Percentiles rank a stretch among this genome's conserved stretches.
These are phyloP conservation scores for Kryptolebias ocellatus DNA, from an alignment of 2,797 vertebrate genomes.

Conservation along the genomic window DNA sequence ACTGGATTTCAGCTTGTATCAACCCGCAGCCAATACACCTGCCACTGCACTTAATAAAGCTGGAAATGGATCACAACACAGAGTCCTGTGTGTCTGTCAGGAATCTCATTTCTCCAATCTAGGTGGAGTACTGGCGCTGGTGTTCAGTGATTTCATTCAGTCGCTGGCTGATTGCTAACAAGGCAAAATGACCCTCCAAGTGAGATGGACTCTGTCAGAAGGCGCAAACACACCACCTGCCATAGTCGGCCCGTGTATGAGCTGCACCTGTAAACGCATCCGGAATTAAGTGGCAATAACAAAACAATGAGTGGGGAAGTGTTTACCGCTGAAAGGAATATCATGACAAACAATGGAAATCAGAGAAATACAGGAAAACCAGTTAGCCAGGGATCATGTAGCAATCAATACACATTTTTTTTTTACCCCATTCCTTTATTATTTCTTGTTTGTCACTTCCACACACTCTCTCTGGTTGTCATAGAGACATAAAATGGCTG, in stretches of 20 bases:
- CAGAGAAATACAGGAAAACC: conserved; percentile 73
- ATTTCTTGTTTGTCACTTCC: conserved; percentile 21
- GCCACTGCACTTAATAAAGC: conserved; percentile 16
- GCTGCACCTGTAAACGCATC: conserved; percentile 27
- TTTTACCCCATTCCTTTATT: background rate
- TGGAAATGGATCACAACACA: conserved; percentile 24
- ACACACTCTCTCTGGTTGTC: conserved; percentile 71
- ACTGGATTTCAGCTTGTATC: background rate
- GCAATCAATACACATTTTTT: conserved; percentile 74
- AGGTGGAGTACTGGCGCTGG: conserved; percentile 7
- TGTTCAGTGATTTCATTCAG: conserved; percentile 64
- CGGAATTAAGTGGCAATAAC: conserved; percentile 66
- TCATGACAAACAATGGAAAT: conserved; percentile 71
- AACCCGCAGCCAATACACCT: background rate
- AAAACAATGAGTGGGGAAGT: conserved; percentile 53
- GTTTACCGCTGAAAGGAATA: conserved; percentile 71
- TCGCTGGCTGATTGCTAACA: conserved; percentile 61
- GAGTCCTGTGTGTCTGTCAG: conserved; percentile 19
- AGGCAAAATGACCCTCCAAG: conserved; percentile 72
- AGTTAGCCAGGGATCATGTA: conserved; percentile 71
- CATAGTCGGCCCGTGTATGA: conserved; percentile 36
- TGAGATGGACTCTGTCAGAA: conserved; percentile 64
- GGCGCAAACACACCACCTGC: conserved; percentile 51
- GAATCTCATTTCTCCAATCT: conserved; percentile 45
- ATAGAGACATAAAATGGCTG: conserved; percentile 80